phyloP scores from a whole-genome alignment of 2,888 invertebrate species.

The Drosophila austrosaltans region DNA sequence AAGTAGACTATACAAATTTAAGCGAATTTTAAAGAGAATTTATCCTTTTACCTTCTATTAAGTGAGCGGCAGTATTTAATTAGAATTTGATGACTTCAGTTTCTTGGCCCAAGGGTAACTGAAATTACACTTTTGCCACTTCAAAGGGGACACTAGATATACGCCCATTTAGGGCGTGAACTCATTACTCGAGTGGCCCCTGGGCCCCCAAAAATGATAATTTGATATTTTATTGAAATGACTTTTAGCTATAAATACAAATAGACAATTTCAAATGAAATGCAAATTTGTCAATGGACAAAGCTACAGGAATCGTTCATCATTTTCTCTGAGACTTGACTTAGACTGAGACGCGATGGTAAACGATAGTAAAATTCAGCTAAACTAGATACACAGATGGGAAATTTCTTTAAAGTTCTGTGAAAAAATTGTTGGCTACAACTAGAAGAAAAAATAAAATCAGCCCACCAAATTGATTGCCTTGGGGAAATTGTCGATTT shows the following conservation, averaged over 20 bases:
- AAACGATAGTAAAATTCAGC: not conserved
- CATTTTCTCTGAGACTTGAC: conserved; percentile 22
- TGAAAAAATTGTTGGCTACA: not conserved
- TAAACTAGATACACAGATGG: not conserved
- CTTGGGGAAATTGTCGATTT: conserved; percentile 62
- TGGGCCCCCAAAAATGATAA: conserved; percentile 51
- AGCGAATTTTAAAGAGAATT: not conserved
- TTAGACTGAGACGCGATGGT: conserved; percentile 1
- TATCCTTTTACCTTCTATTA: not conserved
- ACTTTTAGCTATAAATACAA: conserved; percentile 26
- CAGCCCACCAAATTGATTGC: conserved; percentile 51
- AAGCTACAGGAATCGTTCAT: conserved; percentile 50
- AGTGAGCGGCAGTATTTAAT: not conserved
- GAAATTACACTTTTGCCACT: conserved; percentile 28
- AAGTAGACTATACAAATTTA: not conserved
- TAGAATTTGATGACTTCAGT: not conserved
- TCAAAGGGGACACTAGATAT: conserved; percentile 38
- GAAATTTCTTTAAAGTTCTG: conserved; percentile 9
- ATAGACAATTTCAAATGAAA: conserved; percentile 62
- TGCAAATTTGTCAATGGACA: conserved; percentile 47
- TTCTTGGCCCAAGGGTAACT: not conserved
- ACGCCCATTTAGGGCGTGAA: conserved; percentile 37
- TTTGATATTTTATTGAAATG: conserved; percentile 63
- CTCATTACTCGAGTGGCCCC: conserved; percentile 56
- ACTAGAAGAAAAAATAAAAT: conserved; percentile 1